Evolutionary conservation across 2,797 vertebrate species (phyloP).

Genomic region (Pristis pectinata): DNA sequence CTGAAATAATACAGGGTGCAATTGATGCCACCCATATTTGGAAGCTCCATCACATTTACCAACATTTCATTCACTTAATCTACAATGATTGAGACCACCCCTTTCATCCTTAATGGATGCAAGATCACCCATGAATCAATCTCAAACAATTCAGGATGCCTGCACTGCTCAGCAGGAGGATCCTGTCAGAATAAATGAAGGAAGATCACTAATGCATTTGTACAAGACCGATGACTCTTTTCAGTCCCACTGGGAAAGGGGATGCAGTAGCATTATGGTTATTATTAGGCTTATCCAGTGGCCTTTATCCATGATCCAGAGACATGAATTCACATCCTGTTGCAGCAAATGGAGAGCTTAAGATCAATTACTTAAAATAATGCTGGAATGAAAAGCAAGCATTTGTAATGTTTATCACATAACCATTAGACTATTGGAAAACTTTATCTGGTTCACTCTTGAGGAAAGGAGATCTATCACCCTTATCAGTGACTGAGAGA

Average conservation of each 20-base stretch:
- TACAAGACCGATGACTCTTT: background rate
- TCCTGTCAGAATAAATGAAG: background rate
- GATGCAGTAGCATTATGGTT: too few relatives aligned
- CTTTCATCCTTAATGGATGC: background rate
- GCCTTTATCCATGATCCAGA: too few relatives aligned
- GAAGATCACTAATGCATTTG: background rate
- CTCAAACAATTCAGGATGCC: background rate
- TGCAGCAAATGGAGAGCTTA: too few relatives aligned
- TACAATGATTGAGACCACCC: background rate
- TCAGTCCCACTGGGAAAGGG: background rate
- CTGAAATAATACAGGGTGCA: background rate
- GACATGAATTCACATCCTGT: too few relatives aligned
- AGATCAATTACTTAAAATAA: too few relatives aligned
- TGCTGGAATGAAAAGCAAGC: too few relatives aligned
- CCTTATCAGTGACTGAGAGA: too few relatives aligned
- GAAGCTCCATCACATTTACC: background rate
- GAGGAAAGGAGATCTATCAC: too few relatives aligned
- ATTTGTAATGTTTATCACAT: too few relatives aligned
- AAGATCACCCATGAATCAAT: background rate
- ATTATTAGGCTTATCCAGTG: too few relatives aligned
- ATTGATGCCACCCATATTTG: background rate
- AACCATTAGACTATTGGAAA: too few relatives aligned
- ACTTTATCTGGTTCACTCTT: too few relatives aligned
- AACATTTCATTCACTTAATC: background rate
- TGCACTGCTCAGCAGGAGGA: background rate